Evolutionary conservation across 2,888 invertebrate species (phyloP), one percentile per base, ranked within the genome.

Genomic region (Opisthograptis luteolata): DNA sequence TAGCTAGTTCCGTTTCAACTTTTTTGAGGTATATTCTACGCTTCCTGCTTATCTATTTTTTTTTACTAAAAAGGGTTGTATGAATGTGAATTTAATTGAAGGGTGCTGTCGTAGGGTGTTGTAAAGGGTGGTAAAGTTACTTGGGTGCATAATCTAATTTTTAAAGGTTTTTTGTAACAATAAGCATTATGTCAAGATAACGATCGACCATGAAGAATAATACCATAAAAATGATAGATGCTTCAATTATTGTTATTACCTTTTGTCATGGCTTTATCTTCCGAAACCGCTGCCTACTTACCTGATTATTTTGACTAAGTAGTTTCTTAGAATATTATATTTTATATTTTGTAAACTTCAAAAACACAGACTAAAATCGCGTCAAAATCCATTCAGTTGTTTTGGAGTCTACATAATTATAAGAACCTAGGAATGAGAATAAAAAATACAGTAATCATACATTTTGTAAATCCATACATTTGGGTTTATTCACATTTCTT

Each of bases 61-160:
- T 79, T 64, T 64, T 41, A 37, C 31, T 36, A 56, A 61, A 58
- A 71, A 76, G 81, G 80, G 79, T 76, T 73, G 71, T 66, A 81
- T 85, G 80, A 86, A 88, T 87, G 80, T 76, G 77, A 80, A 81
- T 84, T 86, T 87, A 87, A 87, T 86, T 85, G 81, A 76, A 83
- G 87, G 84, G 82, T 74, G 68, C 66, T 75, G 65, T 66, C 65
- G 73, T 79, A 81, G 82, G 80, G 77, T 36, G 17, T 41, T 68
- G 67, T 10, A 74, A 79, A 81, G 82, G 80, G 77, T 36, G 17
- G 44, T 68, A 66, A 9, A 25, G 9, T 70, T 70, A 70, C 69
- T 73, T 70, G 76, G 75, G 77, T 66, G 64, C 70, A 67, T 53
- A 48, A 59, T 59, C 49, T 54, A 54, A 57, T 58, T 57, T 77